Evolutionary conservation across 2,113 vertebrate genomes (phyloP), one percentile per base, ranked within the genome.

Genomic region (pig (Sus scrofa)): DNA sequence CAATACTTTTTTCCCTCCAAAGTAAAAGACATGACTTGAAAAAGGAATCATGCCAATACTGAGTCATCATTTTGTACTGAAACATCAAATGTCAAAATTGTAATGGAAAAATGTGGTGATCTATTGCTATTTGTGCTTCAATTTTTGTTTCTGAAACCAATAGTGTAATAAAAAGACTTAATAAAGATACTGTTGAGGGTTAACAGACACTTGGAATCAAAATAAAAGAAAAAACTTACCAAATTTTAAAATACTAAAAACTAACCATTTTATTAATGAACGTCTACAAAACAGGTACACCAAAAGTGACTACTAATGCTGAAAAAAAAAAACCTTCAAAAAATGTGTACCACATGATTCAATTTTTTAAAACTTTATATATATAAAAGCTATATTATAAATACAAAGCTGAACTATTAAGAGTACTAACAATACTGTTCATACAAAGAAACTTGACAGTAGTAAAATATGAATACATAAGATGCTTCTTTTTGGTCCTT

Each of bases 361-460:
- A 96, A 97, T 97, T 97, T 96, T 97, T 96, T 81, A 86, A 98
- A 98, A 98, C 95, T 96, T 95, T 96, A 63, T 88, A 87, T 88
- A 98, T 98, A 98, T 96, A 98, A 98, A 97, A 95, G 68, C 96
- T 98, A 90, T 98, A 97, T 97, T 98, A 98, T 97, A 98, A 98
- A 98, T 96, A 94, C 78, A 94, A 94, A 98, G 96, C 81, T 98
- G 70, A 89, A 97, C 97, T 96, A 93, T 96, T 96, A 96, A 60
- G n/a, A 71, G 39, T 98, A 97, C 82, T 94, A 98, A 98, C 94
- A 98, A 96, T 93, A 97, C 20, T 94, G 32, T 93, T 94, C 78
- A 82, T 96, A 97, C 82, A 97, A 97, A 93, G 82, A 98, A 97
- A 98, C 92, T 96, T 96, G 97, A 97, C 52, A 98, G 85, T 95